These are phyloP conservation scores for Danaus chrysippus DNA, from an alignment of 2,888 invertebrate species.

Conservation along the genomic window DNA sequence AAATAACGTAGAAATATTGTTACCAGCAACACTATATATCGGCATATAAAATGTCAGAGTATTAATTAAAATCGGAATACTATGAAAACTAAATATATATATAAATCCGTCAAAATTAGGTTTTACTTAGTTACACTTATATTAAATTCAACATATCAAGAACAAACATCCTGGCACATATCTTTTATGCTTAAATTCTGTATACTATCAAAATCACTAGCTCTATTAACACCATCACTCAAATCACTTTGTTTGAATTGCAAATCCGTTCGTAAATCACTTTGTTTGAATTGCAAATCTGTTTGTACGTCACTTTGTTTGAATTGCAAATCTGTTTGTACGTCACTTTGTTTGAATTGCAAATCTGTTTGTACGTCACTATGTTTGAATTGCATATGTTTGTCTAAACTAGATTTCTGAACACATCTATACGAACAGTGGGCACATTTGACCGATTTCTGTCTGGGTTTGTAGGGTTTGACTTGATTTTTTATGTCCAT, in stretches of 20 bases:
- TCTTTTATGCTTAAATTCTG: conserved; percentile 51
- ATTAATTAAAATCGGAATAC: too few relatives aligned
- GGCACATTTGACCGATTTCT: conserved; percentile 66
- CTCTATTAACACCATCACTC: conserved; percentile 8
- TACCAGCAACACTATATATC: too few relatives aligned
- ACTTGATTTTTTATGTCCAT: conserved; percentile 49
- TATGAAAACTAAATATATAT: too few relatives aligned
- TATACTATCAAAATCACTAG: conserved; percentile 34
- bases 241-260: conserved; percentile 36
- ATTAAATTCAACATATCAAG: not conserved
- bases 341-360: not conserved
- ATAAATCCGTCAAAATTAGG: too few relatives aligned
- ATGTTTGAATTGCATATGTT: conserved; percentile 69
- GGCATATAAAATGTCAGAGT: too few relatives aligned
- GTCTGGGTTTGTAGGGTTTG: conserved; percentile 65
- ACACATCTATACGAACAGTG: conserved; percentile 67
- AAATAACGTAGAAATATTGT: too few relatives aligned
- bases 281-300: conserved; percentile 8
- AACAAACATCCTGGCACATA: conserved; percentile 38
- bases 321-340: conserved; percentile 51
- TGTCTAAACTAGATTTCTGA: conserved; percentile 70
- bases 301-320: conserved; percentile 19
- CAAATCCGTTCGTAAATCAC: conserved; percentile 44
- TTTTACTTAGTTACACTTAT: too few relatives aligned
- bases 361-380: conserved; percentile 34